Evolutionary conservation across 1,140 invertebrate genomes (phyloP), one percentile per base, ranked within the genome.

Genomic region (Whitmania pigra): DNA sequence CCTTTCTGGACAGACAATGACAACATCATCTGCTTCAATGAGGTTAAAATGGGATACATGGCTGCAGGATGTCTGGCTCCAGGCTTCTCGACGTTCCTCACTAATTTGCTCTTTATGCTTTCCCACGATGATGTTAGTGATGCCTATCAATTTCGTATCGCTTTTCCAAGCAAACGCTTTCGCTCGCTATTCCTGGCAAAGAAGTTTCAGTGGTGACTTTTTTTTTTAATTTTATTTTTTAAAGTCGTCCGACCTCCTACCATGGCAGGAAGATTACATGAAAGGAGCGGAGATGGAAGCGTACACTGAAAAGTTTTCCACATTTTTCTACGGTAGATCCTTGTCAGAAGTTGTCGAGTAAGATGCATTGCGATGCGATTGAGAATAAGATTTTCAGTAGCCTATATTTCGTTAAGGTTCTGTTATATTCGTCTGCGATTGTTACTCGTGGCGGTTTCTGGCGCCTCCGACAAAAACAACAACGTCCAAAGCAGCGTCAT

Each of bases 231-330:
- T 63, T 63, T 63, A 69, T 22, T 29, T 31, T 22, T 29, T 67
- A 40, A 73, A 81, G 80, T 77, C 76, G 20, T 70, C 75, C 83
- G 93, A 97, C 86, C 97, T 92, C 84, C 92, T 95, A 86, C 90
- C 92, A 82, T 99, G 96, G 96, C 94, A 98, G 88, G 97, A 98
- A 86, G 95, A 99, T 88, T 99, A 99, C 87, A 90, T 99, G 81
- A 92, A 97, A 85, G 96, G 96, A 82, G 97, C 96, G 79, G 96
- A 95, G 83, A 98, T 96, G 88, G 96, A 99, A 89, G 99, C 99
- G 95, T 99, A 99, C 87, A 99, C 96, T 82, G 95, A 99, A 88
- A 96, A 94, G 85, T 87, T 99, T 84, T 97, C 94, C 84, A 91
- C 93, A 83, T 94, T 93, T 82, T 99, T 99, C 88, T 94, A 93